A percentile compares a stretch with the other conserved stretches of the same genome.
Evolutionary conservation across 2,113 vertebrate species (phyloP).

Genomic region (Suricata suricatta): DNA sequence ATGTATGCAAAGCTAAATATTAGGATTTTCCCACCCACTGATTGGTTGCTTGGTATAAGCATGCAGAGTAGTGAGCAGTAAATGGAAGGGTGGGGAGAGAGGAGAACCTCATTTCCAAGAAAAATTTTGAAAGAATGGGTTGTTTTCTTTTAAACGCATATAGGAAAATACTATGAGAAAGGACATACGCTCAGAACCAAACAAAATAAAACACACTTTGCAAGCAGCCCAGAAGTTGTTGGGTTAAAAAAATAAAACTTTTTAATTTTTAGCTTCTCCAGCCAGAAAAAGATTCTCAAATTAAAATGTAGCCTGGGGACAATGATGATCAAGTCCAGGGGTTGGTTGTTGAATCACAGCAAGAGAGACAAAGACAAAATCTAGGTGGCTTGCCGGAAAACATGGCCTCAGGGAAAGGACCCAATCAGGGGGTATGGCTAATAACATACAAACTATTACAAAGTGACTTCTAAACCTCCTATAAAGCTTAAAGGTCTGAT

Average conservation of each 20-base stretch:
- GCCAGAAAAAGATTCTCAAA: neutral
- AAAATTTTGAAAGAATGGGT: neutral
- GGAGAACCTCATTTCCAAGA: neutral
- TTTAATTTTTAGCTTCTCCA: neutral
- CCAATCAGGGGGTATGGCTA: neutral
- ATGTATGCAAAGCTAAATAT: neutral
- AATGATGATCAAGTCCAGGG: neutral
- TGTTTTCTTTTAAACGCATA: neutral
- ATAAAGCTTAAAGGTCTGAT: neutral
- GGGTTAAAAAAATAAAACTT: conserved; percentile 32
- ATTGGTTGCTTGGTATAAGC: neutral
- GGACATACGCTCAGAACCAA: neutral
- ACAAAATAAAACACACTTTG: neutral
- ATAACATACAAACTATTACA: neutral
- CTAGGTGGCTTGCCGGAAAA: neutral
- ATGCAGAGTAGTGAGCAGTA: neutral
- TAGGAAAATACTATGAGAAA: neutral
- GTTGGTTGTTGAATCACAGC: neutral
- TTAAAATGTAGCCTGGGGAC: neutral
- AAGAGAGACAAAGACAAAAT: neutral
- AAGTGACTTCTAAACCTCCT: neutral
- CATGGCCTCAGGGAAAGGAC: neutral
- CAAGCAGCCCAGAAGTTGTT: neutral
- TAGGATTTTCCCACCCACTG: neutral
- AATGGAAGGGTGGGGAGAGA: neutral